phyloP scores from a whole-genome alignment of 2,113 vertebrate species.

The Formicarius rufipectus region DNA sequence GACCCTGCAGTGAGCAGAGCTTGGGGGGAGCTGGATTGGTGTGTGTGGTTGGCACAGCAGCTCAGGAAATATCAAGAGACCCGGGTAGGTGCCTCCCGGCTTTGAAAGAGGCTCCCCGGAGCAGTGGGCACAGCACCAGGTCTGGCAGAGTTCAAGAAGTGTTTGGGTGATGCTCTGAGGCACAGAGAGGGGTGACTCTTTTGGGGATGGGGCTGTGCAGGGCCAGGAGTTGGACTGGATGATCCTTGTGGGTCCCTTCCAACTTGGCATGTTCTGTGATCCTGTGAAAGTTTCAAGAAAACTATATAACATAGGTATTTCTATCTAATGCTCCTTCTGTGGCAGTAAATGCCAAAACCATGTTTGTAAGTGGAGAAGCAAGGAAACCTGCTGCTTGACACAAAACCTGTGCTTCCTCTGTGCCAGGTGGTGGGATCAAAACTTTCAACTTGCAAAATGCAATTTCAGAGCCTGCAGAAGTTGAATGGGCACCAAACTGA shows the following conservation, averaged over 20 bases:
- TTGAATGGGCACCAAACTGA: background rate
- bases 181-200: background rate
- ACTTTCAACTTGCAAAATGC: background rate
- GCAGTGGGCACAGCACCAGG: background rate
- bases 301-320: accelerated
- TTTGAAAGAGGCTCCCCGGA: background rate
- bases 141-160: background rate
- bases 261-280: background rate
- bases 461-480: background rate
- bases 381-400: background rate
- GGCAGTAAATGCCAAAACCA: background rate
- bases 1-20: accelerated
- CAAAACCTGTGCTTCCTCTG: background rate
- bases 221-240: background rate
- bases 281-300: background rate
- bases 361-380: background rate
- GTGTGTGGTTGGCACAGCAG: accelerated
- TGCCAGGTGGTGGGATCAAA: background rate
- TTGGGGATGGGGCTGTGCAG: too few species aligned
- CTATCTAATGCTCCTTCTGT: background rate
- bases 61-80: background rate
- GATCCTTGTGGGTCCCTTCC: background rate
- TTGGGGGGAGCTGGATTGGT: background rate
- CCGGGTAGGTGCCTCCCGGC: accelerated
- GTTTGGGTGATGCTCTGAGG: background rate